Evolutionary conservation across 2,797 vertebrate species (phyloP), one percentile per base, ranked within the genome.

Genomic region (Spinibarbus caldwelli): DNA sequence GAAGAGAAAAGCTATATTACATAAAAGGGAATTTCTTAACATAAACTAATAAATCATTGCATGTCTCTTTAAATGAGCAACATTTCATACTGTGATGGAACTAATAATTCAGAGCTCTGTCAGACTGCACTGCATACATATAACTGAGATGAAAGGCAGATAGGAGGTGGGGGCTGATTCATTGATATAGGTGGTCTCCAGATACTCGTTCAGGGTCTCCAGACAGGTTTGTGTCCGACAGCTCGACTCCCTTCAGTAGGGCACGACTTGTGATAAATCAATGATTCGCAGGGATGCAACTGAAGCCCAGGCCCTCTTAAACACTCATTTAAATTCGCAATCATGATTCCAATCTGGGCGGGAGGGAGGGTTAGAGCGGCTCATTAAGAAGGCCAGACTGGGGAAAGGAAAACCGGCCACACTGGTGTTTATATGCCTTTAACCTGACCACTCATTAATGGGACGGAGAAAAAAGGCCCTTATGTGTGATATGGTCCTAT

Each of bases 301-400:
- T 87, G 67, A 91, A 89, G 29, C 85, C 87, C 68, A 81, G 78
- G 77, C 87, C 80, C 92, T 89, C 57, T 86, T 94, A 96, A 96
- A 96, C 90, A 93, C 94, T 95, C 93, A 96, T 97, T 96, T 96
- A 96, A 97, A 98, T 97, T 96, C 97, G 95, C 89, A 91, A 95
- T 95, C 97, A 97, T 89, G 91, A 92, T 93, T 96, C 89, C 89
- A 87, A 89, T 94, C 89, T 88, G 66, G 82, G 79, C 34, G 38
- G 89, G 78, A 0, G 47, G 88, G 93, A 91, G 91, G 75, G 62
- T 66, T 34, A 85, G 82, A 77, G 78, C 88, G 82, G 86, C 93
- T 95, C 94, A 92, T 96, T 94, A 95, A 77, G 80, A 90, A 89
- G 87, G 91, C 83, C n/a, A 2, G 85, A 66, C 86, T 72, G 87